These are phyloP conservation scores for Brassicogethes aeneus DNA, from an alignment of 2,888 invertebrate genomes.

Conservation along the genomic window DNA sequence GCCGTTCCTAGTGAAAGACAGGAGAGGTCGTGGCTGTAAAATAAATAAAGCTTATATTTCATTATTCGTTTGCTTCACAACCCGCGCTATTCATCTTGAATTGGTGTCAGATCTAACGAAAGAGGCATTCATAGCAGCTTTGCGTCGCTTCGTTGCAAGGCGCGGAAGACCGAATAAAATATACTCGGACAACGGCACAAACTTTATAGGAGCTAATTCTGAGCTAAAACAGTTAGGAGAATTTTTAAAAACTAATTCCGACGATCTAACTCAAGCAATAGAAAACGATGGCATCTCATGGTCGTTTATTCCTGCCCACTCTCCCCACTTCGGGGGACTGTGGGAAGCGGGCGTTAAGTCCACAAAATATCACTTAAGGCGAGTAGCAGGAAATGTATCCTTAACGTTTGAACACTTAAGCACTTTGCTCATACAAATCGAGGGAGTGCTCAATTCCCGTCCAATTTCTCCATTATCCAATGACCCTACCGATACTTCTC, in stretches of 20 bases:
- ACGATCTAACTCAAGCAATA: background rate
- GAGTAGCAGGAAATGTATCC: background rate
- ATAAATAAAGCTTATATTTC: slow-evolving; percentile 8
- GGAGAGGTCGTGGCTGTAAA: slow-evolving; percentile 5
- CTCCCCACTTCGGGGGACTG: background rate
- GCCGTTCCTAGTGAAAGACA: slow-evolving; percentile 9
- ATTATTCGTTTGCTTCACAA: slow-evolving; percentile 10
- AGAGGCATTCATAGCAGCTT: slow-evolving; percentile 10
- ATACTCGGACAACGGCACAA: background rate
- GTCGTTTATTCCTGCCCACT: background rate
- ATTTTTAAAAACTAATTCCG: background rate
- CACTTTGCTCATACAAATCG: background rate
- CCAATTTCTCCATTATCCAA: background rate
- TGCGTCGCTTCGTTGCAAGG: slow-evolving; percentile 11
- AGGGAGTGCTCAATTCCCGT: background rate
- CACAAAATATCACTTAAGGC: background rate
- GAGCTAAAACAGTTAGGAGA: background rate
- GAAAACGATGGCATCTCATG: background rate
- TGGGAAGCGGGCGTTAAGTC: background rate
- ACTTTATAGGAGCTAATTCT: background rate
- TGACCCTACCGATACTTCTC: background rate
- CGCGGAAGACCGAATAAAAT: slow-evolving; percentile 8
- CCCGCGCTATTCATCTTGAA: slow-evolving; percentile 14
- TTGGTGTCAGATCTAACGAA: slow-evolving; percentile 10
- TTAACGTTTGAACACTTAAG: background rate